Conservation (phyloP, 2,888 invertebrate species). For the Caradrina clavipalpis region DNA sequence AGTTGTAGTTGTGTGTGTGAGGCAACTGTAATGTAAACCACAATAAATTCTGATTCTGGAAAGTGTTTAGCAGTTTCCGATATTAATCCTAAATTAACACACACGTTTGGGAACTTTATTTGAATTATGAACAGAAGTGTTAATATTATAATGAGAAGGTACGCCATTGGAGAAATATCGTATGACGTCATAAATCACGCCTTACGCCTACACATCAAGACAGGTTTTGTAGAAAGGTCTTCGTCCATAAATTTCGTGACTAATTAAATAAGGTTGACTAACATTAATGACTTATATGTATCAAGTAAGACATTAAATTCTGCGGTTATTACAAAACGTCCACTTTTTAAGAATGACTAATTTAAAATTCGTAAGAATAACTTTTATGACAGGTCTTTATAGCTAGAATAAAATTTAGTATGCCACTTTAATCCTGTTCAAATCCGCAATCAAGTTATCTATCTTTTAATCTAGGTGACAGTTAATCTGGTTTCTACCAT, state of each 20-base stretch:
- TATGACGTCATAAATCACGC: slow-evolving; percentile 60
- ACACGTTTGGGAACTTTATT: slow-evolving; percentile 42
- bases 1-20: too few relatives aligned
- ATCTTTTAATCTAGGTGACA: slow-evolving; percentile 55
- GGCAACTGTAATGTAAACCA: neutral
- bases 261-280: slow-evolving; percentile 61
- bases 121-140: slow-evolving; percentile 51
- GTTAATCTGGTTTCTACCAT: slow-evolving; percentile 44
- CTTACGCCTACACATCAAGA: slow-evolving; percentile 59
- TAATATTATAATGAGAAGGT: slow-evolving; percentile 80
- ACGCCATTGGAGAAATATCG: slow-evolving; percentile 75
- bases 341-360: slow-evolving; percentile 55
- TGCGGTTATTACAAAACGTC: slow-evolving; percentile 30
- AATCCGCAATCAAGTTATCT: slow-evolving; percentile 55
- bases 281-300: slow-evolving; percentile 56
- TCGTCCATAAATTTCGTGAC: slow-evolving; percentile 55
- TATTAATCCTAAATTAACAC: slow-evolving; percentile 34
- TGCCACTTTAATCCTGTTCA: slow-evolving; percentile 54
- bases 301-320: slow-evolving; percentile 32
- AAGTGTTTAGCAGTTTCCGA: neutral
- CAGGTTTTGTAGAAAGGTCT: slow-evolving; percentile 52
- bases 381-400: slow-evolving; percentile 30
- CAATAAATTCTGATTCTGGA: neutral
- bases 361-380: slow-evolving; percentile 48
- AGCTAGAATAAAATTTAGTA: slow-evolving; percentile 8